Conservation (phyloP, 2,797 vertebrate species). For the Trachurus trachurus region DNA sequence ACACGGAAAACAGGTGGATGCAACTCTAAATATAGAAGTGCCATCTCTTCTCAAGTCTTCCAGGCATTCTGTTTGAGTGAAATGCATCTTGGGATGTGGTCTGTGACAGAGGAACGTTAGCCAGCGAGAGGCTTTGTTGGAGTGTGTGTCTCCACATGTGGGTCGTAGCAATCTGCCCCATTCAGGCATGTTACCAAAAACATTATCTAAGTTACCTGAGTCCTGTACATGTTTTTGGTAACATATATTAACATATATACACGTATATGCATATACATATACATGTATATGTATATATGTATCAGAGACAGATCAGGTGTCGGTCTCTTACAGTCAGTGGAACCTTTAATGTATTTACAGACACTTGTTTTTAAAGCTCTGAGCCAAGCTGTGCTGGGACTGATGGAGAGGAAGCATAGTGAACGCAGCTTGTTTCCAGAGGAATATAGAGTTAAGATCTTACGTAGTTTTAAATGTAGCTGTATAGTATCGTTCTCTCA, state of each 20-base stretch:
- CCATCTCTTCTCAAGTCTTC: slow-evolving; percentile 83
- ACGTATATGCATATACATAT: too few relatives aligned
- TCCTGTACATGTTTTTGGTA: slow-evolving; percentile 66
- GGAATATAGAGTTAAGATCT: slow-evolving; percentile 47
- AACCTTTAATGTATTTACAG: slow-evolving; percentile 73
- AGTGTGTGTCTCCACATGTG: slow-evolving; percentile 58
- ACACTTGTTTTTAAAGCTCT: slow-evolving; percentile 65
- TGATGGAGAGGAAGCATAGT: slow-evolving; percentile 42
- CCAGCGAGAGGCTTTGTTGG: slow-evolving; percentile 31
- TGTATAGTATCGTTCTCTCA: slow-evolving; percentile 67
- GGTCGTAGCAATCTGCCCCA: slow-evolving; percentile 67
- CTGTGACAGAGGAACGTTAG: slow-evolving; percentile 57
- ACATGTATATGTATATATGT: slow-evolving; percentile 41
- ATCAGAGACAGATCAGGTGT: slow-evolving; percentile 53
- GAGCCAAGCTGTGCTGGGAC: slow-evolving; percentile 68
- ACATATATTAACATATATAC: slow-evolving; percentile 15
- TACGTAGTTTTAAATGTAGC: slow-evolving; percentile 75
- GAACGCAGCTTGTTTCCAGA: slow-evolving; percentile 59
- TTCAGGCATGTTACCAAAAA: slow-evolving; percentile 81
- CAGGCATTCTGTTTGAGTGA: slow-evolving; percentile 73
- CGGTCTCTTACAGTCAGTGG: slow-evolving; percentile 63
- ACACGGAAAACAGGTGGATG: slow-evolving; percentile 49
- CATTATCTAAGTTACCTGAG: slow-evolving; percentile 65
- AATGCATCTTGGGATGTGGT: slow-evolving; percentile 62
- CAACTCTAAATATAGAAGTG: slow-evolving; percentile 69